phyloP scores from a whole-genome alignment of 2,888 invertebrate genomes.

The Seladonia tumulorum region DNA sequence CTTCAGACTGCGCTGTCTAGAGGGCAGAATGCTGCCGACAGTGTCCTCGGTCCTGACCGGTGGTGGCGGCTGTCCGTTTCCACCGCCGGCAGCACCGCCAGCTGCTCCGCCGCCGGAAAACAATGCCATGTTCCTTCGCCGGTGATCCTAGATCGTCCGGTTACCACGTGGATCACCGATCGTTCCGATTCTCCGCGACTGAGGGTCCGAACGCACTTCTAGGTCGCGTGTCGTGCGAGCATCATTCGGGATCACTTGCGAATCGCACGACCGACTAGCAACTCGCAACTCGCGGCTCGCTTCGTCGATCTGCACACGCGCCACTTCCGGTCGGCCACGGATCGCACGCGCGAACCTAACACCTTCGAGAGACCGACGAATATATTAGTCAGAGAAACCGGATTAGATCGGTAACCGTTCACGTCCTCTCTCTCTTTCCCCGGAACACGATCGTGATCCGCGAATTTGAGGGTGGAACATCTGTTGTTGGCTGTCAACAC shows the following conservation, averaged over 20 bases:
- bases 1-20: slow-evolving; percentile 91
- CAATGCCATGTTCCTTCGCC: slow-evolving; percentile 75
- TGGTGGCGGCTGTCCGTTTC: slow-evolving; percentile 54
- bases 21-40: slow-evolving; percentile 83
- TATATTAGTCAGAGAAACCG: slow-evolving; percentile 2
- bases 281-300: background rate
- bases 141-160: slow-evolving; percentile 12
- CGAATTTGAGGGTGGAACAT: background rate
- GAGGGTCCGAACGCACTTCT: slow-evolving; percentile 17
- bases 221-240: slow-evolving; percentile 44
- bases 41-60: slow-evolving; percentile 63
- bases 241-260: slow-evolving; percentile 46
- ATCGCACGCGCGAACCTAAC: slow-evolving; percentile 12
- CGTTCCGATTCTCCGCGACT: slow-evolving; percentile 14
- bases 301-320: background rate
- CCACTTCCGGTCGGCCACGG: background rate
- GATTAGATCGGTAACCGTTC: background rate
- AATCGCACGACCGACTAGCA: background rate
- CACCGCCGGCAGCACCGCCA: slow-evolving; percentile 38
- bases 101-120: slow-evolving; percentile 72
- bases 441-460: background rate
- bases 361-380: background rate
- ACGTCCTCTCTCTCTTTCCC: background rate
- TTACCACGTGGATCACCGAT: slow-evolving; percentile 4
- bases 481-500: background rate